A percentile compares a stretch with the other conserved stretches of the same genome.
Conservation (phyloP, 1,140 invertebrate species). For the Augochlora pura region DNA sequence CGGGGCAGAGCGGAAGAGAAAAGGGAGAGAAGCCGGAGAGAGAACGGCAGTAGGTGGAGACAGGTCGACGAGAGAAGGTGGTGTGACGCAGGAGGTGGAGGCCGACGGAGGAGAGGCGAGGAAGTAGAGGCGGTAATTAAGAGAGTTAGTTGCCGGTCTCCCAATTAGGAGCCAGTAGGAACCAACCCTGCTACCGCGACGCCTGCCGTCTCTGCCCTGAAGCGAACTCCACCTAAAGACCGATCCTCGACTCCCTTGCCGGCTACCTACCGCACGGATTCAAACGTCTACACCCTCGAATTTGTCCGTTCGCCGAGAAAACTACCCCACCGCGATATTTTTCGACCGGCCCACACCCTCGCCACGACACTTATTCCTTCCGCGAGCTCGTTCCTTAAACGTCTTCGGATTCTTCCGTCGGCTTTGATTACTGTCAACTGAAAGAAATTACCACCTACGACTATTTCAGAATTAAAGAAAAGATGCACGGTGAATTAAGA, state of each 20-base stretch:
- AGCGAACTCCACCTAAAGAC: conserved; percentile 71
- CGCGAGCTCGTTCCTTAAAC: too few species aligned
- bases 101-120: conserved; percentile 65
- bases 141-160: conserved; percentile 80
- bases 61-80: conserved; percentile 60
- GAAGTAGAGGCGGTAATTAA: conserved; percentile 79
- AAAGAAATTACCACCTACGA: too few species aligned
- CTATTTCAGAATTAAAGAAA: too few species aligned
- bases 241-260: conserved; percentile 49
- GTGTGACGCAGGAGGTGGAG: conserved; percentile 59
- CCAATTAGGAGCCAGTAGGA: conserved; percentile 78
- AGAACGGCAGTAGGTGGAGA: conserved; percentile 52
- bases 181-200: conserved; percentile 66
- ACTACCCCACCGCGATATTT: background rate
- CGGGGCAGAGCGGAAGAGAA: conserved; percentile 21
- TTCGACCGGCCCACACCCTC: background rate
- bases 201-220: conserved; percentile 69
- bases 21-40: conserved; percentile 10
- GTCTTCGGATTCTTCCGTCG: too few species aligned
- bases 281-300: conserved; percentile 49
- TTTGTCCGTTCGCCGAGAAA: background rate
- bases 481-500: too few species aligned
- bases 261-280: conserved; percentile 47
- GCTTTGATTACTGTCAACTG: too few species aligned
- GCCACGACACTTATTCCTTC: background rate